These are phyloP conservation scores for Blera fallax DNA, from an alignment of 2,888 invertebrate species.

Conservation along the genomic window DNA sequence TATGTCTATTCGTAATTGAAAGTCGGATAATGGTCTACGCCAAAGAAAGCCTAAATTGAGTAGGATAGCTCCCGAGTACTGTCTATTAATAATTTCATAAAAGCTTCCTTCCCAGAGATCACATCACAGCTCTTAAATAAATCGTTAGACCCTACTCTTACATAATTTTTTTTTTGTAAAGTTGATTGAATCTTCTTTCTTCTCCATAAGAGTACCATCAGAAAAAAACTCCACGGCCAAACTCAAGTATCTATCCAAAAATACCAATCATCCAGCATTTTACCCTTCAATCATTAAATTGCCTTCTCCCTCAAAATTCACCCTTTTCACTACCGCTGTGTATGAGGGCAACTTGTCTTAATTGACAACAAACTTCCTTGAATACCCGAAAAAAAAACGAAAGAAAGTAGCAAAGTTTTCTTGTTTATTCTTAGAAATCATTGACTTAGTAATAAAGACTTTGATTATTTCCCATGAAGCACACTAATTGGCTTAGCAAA, in stretches of 20 bases:
- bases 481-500: background rate
- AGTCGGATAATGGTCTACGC: no score
- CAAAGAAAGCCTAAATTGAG: background rate
- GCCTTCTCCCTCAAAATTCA: background rate
- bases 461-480: constrained; percentile 8
- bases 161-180: background rate
- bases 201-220: background rate
- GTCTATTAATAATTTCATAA: background rate
- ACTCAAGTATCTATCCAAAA: background rate
- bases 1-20: no score
- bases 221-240: background rate
- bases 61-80: background rate
- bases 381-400: background rate
- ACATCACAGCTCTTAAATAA: no score
- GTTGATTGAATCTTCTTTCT: background rate
- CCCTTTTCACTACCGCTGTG: background rate
- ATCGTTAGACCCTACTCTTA: no score
- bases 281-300: background rate
- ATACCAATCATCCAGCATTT: background rate
- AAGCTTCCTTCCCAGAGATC: background rate
- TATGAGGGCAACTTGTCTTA: background rate
- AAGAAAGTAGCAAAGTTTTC: background rate
- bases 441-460: background rate
- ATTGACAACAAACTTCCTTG: constrained; percentile 1
- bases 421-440: constrained; percentile 12